A percentile compares a stretch with the other conserved stretches of the same genome.
Evolutionary conservation across 2,888 invertebrate species (phyloP).

Genomic region (Catocala sponsa): DNA sequence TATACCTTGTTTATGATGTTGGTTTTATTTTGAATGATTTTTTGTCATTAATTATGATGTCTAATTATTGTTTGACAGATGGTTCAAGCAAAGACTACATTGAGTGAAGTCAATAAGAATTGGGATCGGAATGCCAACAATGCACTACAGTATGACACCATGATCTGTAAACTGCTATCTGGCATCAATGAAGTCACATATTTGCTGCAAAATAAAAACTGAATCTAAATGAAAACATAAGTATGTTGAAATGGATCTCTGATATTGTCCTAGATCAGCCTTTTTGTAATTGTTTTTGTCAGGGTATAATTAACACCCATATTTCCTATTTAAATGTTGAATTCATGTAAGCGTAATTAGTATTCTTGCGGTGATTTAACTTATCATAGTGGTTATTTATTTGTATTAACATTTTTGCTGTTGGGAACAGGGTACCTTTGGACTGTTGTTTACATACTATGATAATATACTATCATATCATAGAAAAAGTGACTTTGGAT

Average conservation of each 20-base stretch:
- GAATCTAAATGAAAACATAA: slow-evolving; percentile 26
- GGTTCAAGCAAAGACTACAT: slow-evolving; percentile 70
- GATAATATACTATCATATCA: too few species aligned
- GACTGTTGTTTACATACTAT: neutral
- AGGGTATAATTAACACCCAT: neutral
- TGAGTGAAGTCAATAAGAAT: slow-evolving; percentile 66
- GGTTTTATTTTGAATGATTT: neutral
- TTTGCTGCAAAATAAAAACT: slow-evolving; percentile 72
- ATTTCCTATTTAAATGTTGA: neutral
- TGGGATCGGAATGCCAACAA: slow-evolving; percentile 55
- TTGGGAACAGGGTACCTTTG: neutral
- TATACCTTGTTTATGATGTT: slow-evolving; percentile 33
- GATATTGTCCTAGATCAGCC: neutral
- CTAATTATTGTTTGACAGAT: slow-evolving; percentile 60
- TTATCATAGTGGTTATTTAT: neutral
- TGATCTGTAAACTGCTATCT: slow-evolving; percentile 72
- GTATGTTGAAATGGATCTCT: slow-evolving; percentile 27
- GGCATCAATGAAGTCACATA: slow-evolving; percentile 78
- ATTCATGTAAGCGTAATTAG: neutral
- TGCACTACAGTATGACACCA: slow-evolving; percentile 66
- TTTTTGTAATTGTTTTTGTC: neutral
- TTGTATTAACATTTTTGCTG: slow-evolving; percentile 4
- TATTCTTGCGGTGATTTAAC: neutral
- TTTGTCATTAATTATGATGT: slow-evolving; percentile 2
- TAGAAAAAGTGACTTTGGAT: too few species aligned